Evolutionary conservation across 2,888 invertebrate species (phyloP).

Genomic region (Caenorhabditis sinica): DNA sequence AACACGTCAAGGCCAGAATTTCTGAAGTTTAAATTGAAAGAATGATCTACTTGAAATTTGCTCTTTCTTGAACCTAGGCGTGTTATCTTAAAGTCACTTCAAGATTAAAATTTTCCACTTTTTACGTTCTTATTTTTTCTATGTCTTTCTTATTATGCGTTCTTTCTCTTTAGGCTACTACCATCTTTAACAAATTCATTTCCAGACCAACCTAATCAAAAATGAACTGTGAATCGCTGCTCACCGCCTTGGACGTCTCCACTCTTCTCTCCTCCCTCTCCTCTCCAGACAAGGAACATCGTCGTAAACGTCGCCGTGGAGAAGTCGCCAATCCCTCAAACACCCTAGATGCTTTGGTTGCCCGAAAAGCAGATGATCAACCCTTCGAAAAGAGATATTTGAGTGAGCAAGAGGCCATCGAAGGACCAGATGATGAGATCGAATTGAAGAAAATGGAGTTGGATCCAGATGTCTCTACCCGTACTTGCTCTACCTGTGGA

Average conservation of each 20-base stretch:
- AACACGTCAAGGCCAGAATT: too few species aligned
- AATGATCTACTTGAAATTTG: too few species aligned
- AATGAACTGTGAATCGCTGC: conserved; percentile 62
- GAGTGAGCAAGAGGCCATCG: conserved; percentile 83
- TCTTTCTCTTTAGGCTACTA: too few species aligned
- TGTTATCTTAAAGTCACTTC: too few species aligned
- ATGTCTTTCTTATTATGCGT: too few species aligned
- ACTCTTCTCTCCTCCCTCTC: conserved; percentile 51
- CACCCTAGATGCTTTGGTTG: conserved; percentile 82
- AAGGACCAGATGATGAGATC: conserved; percentile 81
- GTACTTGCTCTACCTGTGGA: conserved; percentile 83
- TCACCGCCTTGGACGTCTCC: conserved; percentile 60
- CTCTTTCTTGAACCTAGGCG: too few species aligned
- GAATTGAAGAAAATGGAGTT: conserved; percentile 82
- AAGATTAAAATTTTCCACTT: too few species aligned
- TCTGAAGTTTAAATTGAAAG: too few species aligned
- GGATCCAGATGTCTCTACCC: conserved; percentile 83
- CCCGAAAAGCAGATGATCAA: conserved; percentile 79
- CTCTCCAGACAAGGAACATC: conserved; percentile 36
- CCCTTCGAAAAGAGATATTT: conserved; percentile 79
- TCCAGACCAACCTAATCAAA: neutral
- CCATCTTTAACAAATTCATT: neutral
- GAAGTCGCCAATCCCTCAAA: conserved; percentile 81
- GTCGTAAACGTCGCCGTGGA: conserved; percentile 67
- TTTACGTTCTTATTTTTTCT: too few species aligned